Percentiles rank a stretch among this genome's conserved stretches.
Conservation (phyloP, 2,113 vertebrate species). For the Rhinoderma darwinii region DNA sequence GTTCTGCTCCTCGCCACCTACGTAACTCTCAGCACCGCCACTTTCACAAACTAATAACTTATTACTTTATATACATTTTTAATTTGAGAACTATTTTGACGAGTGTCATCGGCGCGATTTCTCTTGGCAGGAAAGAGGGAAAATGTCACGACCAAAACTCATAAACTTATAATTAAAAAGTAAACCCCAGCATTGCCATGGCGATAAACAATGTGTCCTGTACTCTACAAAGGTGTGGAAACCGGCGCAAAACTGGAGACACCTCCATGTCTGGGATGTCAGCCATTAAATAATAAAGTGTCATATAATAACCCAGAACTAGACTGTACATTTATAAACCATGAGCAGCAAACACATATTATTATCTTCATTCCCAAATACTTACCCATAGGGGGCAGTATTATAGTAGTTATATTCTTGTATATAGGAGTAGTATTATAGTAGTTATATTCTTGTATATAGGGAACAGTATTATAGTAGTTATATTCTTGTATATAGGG, state of each 20-base stretch:
- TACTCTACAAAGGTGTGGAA: neutral
- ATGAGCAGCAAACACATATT: neutral
- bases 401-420: constrained; percentile 6
- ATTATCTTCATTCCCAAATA: neutral
- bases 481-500: neutral
- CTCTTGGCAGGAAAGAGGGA: constrained; percentile 25
- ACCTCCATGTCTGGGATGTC: neutral
- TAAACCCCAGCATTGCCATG: constrained; percentile 2
- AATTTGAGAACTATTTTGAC: constrained; percentile 40
- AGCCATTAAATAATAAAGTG: neutral
- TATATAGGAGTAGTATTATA: neutral
- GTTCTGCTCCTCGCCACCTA: neutral
- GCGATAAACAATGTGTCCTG: neutral
- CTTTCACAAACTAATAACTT: constrained; percentile 18
- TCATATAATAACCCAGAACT: neutral
- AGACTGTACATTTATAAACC: neutral
- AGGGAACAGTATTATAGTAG: neutral
- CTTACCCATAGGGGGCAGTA: neutral
- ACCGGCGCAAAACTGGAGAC: neutral
- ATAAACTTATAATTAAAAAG: constrained; percentile 34
- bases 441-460: neutral
- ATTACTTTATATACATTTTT: constrained; percentile 20
- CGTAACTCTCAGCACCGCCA: neutral
- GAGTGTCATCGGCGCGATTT: neutral
- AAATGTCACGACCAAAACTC: neutral